These are phyloP conservation scores for Parochlus steinenii DNA, from an alignment of 2,888 invertebrate genomes.

Conservation along the genomic window DNA sequence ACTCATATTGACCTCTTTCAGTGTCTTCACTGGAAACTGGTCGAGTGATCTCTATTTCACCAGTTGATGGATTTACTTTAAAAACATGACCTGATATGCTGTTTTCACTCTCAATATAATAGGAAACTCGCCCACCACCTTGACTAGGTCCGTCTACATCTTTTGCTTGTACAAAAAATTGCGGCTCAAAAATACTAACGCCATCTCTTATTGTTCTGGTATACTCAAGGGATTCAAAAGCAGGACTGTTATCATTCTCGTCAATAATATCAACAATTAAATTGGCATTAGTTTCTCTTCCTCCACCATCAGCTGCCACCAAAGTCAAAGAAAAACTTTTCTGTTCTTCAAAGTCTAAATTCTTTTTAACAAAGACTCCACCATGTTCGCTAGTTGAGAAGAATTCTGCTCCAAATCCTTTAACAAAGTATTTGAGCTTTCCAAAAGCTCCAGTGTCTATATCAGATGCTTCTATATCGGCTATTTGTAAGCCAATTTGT, in stretches of 20 bases:
- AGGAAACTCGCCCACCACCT: constrained; percentile 49
- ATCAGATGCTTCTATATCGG: constrained; percentile 50
- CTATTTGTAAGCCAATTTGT: constrained; percentile 41
- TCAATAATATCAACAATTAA: constrained; percentile 54
- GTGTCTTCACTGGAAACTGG: constrained; percentile 56
- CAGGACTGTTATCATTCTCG: constrained; percentile 60
- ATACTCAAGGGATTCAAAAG: constrained; percentile 53
- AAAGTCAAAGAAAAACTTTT: constrained; percentile 64
- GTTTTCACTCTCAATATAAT: constrained; percentile 49
- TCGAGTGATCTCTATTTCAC: constrained; percentile 47
- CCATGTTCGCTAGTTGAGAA: constrained; percentile 55
- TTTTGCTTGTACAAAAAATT: constrained; percentile 59
- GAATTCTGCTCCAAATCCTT: constrained; percentile 63
- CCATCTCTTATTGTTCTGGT: constrained; percentile 61
- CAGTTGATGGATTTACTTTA: constrained; percentile 46
- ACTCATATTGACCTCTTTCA: constrained; percentile 54
- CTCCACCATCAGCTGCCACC: constrained; percentile 68
- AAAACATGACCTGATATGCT: constrained; percentile 48
- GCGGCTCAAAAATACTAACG: constrained; percentile 58
- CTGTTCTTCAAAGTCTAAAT: constrained; percentile 62
- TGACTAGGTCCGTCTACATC: constrained; percentile 59
- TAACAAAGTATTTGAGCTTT: constrained; percentile 50
- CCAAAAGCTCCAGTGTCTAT: constrained; percentile 57
- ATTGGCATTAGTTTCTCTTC: constrained; percentile 50
- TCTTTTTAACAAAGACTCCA: constrained; percentile 44